These are phyloP conservation scores for Hirundo rustica DNA, from an alignment of 2,797 vertebrate species.

Conservation along the genomic window DNA sequence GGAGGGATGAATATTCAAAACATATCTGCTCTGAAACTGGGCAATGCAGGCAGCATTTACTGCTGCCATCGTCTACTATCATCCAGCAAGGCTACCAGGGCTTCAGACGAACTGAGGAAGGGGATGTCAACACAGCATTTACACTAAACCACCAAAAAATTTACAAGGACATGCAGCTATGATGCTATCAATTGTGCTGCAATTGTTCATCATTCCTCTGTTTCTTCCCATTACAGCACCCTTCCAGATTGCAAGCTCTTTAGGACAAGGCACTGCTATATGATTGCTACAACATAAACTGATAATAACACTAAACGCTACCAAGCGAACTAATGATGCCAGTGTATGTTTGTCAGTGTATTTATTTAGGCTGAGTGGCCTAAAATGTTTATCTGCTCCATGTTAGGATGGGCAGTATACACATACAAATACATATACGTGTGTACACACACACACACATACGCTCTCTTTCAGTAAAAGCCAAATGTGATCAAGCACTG, in stretches of 20 bases:
- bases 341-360: background rate
- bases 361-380: background rate
- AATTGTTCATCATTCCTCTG: background rate
- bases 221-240: background rate
- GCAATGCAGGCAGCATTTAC: background rate
- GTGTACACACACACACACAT: no score
- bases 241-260: background rate
- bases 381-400: background rate
- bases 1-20: background rate
- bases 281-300: background rate
- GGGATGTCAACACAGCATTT: background rate
- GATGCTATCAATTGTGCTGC: background rate
- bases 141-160: background rate
- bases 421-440: background rate
- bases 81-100: background rate
- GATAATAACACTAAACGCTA: background rate
- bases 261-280: background rate
- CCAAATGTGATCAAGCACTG: background rate
- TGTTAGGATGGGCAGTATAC: background rate
- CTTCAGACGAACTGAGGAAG: background rate
- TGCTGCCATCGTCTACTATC: background rate
- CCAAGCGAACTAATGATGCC: background rate
- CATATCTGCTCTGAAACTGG: background rate
- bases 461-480: background rate
- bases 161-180: background rate